Evolutionary conservation across 2,888 invertebrate genomes (phyloP), one percentile per base, ranked within the genome.

Genomic region (Synanthedon tipuliformis): DNA sequence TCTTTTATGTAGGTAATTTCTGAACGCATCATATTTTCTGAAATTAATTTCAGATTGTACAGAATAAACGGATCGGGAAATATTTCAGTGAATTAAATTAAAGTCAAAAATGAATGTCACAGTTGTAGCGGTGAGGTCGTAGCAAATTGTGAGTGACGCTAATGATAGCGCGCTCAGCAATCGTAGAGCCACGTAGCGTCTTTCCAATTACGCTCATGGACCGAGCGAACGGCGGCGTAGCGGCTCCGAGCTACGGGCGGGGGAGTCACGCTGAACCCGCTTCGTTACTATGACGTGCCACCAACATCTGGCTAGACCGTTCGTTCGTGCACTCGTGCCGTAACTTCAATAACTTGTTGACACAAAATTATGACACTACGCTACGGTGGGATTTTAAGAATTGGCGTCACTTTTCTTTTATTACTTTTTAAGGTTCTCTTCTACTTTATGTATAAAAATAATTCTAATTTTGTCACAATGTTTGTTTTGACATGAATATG

Each of bases 111-210:
- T 45, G 45, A 45, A 45, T 15, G 45, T 45, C 15, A 45, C 45
- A 45, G 45, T 34, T 45, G 45, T 45, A 45, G 45, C 45, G 45
- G 56, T 58, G 61, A 58, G 61, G 61, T 63, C 66, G 65, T 70
- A 71, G 69, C 67, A 79, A 78, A 78, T 78, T 74, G 75, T 84
- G 84, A 86, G 81, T 84, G 85, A 85, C 86, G 76, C 81, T 87
- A 86, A 87, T 85, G 85, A 84, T 78, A 79, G 76, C 75, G 71
- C 75, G 77, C 65, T 75, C 76, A 72, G 65, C 65, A 66, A 64
- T 63, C 64, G 74, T 70, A 74, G 73, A 61, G 61, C 68, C 69
- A 68, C 72, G 72, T 72, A 70, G 69, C 70, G 63, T 71, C 80
- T 80, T 80, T 79, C 81, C 84, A 85, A 84, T 84, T 85, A 83